Base-by-base conservation (phyloP, 2,797 vertebrate species). In the Alcedo quadribrachys region DNA sequence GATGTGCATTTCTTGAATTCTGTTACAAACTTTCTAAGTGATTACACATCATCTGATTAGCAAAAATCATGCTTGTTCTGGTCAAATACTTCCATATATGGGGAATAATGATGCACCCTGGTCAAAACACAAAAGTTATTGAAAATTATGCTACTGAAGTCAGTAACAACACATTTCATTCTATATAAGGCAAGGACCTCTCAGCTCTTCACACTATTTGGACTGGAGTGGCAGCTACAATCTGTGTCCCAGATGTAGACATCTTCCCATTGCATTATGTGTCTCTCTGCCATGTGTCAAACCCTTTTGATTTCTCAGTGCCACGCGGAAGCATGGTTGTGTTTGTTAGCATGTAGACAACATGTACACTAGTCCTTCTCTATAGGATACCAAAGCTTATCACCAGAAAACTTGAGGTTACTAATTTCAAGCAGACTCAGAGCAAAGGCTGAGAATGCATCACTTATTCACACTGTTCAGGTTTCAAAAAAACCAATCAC, bases 351-450 rank as follows among this genome's bases (percentile, higher is more conserved):
- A 0, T 55, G 42, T 32, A 51, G 54, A 45, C 53, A 61, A 43
- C 63, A 15, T 1, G 1, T 40, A 21, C 30, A 3, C 40, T 45
- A 15, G 32, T 78, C 58, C 66, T 83, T 58, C 79, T 87, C 85
- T n/a, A 20, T 15, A 25, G 73, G 65, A 42, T 55, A 9, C 65
- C 54, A 20, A 62, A 28, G 54, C 53, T 86, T 46, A 63, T 66
- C 9, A 1, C 63, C 20, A 42, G 71, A 61, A 83, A 81, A 58
- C 33, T 78, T 48, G 1, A 28, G 21, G 30, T 70, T 80, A 42
- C 61, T 89, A 71, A 94, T 85, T 92, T 40, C 78, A 79, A 90
- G 65, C 67, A 90, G 67, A 55, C n/a, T 57, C 11, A 5, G 53
- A 84, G 60, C 15, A 74, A 65, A 43, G 55, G 53, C 75, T 81